phyloP scores from a whole-genome alignment of 2,888 invertebrate genomes.

The Caenorhabditis sp. region DNA sequence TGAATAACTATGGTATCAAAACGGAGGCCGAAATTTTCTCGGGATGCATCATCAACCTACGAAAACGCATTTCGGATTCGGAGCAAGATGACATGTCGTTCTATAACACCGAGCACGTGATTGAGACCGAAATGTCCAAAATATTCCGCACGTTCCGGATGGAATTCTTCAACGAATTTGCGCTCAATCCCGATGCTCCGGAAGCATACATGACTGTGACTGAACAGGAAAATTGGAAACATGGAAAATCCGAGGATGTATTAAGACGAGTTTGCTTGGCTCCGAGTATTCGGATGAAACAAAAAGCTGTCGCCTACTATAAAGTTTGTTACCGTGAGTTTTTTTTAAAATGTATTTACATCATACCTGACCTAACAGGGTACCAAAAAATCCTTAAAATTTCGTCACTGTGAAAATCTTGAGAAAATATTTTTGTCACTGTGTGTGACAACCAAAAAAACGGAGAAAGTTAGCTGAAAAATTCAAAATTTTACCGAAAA shows the following conservation, averaged over 20 bases:
- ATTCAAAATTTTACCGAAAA: too few species aligned
- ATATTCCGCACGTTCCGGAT: constrained; percentile 21
- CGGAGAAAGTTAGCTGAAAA: too few species aligned
- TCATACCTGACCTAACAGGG: too few species aligned
- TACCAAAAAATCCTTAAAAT: too few species aligned
- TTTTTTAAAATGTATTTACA: background rate
- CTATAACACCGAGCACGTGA: constrained; percentile 62
- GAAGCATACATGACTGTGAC: constrained; percentile 1
- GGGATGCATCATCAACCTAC: constrained; percentile 51
- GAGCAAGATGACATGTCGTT: constrained; percentile 67
- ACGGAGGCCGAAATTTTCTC: constrained; percentile 66
- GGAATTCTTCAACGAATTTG: constrained; percentile 33
- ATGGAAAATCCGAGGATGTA: constrained; percentile 6
- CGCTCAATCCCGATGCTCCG: background rate
- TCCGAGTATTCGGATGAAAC: constrained; percentile 19
- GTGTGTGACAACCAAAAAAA: too few species aligned
- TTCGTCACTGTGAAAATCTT: too few species aligned
- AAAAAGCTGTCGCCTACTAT: constrained; percentile 58
- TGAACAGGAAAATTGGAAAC: background rate
- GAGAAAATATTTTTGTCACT: too few species aligned
- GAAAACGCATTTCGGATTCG: constrained; percentile 62
- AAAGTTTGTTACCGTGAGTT: constrained; percentile 45
- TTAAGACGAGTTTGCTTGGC: constrained; percentile 20
- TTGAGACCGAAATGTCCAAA: constrained; percentile 54
- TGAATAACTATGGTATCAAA: constrained; percentile 63